These are phyloP conservation scores for Perdita meconis DNA, from an alignment of 2,888 invertebrate genomes.

Conservation along the genomic window DNA sequence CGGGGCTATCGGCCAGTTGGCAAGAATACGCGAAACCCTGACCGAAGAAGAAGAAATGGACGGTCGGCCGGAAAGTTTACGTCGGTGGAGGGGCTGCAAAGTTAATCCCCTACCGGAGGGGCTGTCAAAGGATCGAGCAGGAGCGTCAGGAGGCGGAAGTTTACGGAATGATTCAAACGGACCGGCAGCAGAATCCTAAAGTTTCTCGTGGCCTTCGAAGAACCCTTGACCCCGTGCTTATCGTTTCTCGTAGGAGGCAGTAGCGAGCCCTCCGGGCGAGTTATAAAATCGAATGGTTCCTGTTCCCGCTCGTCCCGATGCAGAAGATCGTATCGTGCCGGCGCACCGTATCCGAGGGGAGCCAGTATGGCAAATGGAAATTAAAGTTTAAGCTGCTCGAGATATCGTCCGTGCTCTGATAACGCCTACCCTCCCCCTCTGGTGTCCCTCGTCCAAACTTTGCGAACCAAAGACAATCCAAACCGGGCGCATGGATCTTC, in stretches of 20 bases:
- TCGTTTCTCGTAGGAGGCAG: slow-evolving; percentile 51
- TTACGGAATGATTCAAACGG: slow-evolving; percentile 60
- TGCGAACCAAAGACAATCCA: slow-evolving; percentile 48
- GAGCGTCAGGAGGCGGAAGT: slow-evolving; percentile 39
- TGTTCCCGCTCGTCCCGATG: slow-evolving; percentile 45
- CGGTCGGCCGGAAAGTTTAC: slow-evolving; percentile 25
- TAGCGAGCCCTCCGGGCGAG: slow-evolving; percentile 51
- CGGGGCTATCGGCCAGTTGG: slow-evolving; percentile 4
- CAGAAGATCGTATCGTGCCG: slow-evolving; percentile 51
- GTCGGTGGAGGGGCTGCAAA: slow-evolving; percentile 31
- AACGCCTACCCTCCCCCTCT: slow-evolving; percentile 21
- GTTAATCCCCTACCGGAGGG: slow-evolving; percentile 53
- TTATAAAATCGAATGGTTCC: slow-evolving; percentile 66
- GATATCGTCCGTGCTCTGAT: slow-evolving; percentile 43
- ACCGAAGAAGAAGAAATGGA: slow-evolving; percentile 25
- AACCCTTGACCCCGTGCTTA: slow-evolving; percentile 63
- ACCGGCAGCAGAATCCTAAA: slow-evolving; percentile 60
- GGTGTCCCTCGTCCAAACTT: slow-evolving; percentile 39
- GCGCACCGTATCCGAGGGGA: slow-evolving; percentile 33
- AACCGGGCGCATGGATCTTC: slow-evolving; percentile 44
- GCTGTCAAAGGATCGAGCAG: slow-evolving; percentile 38
- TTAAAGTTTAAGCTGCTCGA: slow-evolving; percentile 58
- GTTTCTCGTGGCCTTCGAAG: slow-evolving; percentile 56
- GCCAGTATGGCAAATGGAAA: slow-evolving; percentile 58
- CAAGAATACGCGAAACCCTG: slow-evolving; percentile 8